Percentiles rank a stretch among this genome's conserved stretches.
Evolutionary conservation across 2,797 vertebrate genomes (phyloP).

Genomic region (Morelia viridis): DNA sequence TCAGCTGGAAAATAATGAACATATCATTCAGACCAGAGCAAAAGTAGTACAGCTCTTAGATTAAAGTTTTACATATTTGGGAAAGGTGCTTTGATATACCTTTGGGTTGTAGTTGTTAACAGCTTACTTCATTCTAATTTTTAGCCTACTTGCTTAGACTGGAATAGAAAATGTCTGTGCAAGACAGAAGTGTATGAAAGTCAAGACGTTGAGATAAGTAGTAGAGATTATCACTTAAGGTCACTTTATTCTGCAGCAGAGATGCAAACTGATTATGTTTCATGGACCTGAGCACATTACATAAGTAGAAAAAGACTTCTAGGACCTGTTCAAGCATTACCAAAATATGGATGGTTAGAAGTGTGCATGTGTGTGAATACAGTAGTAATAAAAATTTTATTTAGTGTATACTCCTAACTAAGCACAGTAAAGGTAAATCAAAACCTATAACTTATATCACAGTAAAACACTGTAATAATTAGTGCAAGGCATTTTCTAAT

Average conservation of each 20-base stretch:
- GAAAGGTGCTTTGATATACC: conserved; percentile 22
- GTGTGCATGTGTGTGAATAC: background rate
- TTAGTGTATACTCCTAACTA: background rate
- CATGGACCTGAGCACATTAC: background rate
- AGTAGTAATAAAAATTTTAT: background rate
- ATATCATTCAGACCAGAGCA: conserved; percentile 24
- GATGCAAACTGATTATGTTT: background rate
- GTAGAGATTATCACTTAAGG: background rate
- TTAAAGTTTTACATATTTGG: conserved; percentile 22
- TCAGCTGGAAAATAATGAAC: conserved; percentile 59
- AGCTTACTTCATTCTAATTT: conserved; percentile 20
- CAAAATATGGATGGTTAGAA: background rate
- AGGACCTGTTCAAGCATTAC: background rate
- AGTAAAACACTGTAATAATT: background rate
- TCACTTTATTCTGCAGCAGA: background rate
- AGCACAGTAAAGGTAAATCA: background rate
- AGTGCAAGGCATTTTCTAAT: background rate
- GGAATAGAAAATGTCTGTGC: background rate
- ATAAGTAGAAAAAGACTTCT: background rate
- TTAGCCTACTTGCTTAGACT: background rate
- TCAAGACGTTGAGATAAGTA: background rate
- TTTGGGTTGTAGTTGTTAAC: conserved; percentile 23
- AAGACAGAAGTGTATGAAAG: background rate
- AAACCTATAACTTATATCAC: background rate
- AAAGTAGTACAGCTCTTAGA: conserved; percentile 18